Conservation (phyloP, 2,888 invertebrate genomes). For the Ceriagrion tenellum region DNA sequence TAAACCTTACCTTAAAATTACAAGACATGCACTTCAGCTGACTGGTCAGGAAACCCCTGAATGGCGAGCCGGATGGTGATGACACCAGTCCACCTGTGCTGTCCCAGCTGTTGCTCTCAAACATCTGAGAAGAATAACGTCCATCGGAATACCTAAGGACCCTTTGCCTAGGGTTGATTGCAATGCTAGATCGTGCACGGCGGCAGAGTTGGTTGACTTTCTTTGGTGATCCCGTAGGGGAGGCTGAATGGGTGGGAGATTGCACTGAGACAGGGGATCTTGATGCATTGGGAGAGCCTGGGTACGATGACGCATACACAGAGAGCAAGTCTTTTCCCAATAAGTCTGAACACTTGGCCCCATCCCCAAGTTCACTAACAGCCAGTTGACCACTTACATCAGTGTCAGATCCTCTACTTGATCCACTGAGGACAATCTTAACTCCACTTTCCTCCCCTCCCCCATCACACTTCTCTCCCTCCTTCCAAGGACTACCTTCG, state of each 20-base stretch:
- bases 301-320: conserved; percentile 49
- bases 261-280: conserved; percentile 44
- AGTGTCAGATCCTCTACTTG: background rate
- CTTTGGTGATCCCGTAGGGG: conserved; percentile 40
- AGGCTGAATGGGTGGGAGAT: conserved; percentile 51
- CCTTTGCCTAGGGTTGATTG: conserved; percentile 37
- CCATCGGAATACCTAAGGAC: conserved; percentile 55
- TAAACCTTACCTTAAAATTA: conserved; percentile 81
- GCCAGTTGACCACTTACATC: background rate
- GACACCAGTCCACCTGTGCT: conserved; percentile 24
- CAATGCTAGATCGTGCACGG: background rate
- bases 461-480: background rate
- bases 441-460: background rate
- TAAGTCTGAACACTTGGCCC: background rate
- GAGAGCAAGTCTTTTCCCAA: conserved; percentile 34
- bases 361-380: background rate
- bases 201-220: background rate
- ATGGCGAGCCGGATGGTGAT: conserved; percentile 81
- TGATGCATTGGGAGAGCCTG: conserved; percentile 53
- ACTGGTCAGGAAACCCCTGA: conserved; percentile 87
- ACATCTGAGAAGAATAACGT: conserved; percentile 40
- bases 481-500: background rate
- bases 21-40: conserved; percentile 88
- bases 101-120: conserved; percentile 43
- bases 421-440: conserved; percentile 45